Base-by-base conservation (phyloP, 2,888 invertebrate genomes). In the Megastigmus dorsalis region DNA sequence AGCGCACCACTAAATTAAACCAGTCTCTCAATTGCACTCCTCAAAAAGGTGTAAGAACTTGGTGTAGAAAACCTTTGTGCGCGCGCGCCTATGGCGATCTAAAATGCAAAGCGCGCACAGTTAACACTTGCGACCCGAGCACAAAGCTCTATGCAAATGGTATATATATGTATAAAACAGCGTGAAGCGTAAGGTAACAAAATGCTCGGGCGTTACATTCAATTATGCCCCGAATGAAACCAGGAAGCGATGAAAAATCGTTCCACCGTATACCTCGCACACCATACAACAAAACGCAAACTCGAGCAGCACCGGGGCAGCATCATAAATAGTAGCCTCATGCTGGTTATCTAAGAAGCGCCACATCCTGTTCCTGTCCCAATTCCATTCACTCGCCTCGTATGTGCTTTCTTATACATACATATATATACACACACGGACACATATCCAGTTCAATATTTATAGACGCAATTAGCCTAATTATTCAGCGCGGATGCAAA, bases 351-450 rank as follows among this genome's bases (percentile, higher is more conserved):
- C 55, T 28, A 18, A 52, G 66, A 48, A 26, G 36, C 28, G 38
- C 26, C 28, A 33, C 65, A 65, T 65, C 65, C 65, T 38, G 65
- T 65, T 62, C 54, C 70, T 62, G 70, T 70, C 54, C 70, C 62
- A 62, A 70, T 55, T 70, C 62, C 30, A 68, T 45, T 54, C 9
- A 7, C n/a, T 2, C 1, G 15, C 45, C n/a, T 13, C 23, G 18
- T n/a, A n/a, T 10, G 13, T 43, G 18, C 18, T 41, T 15, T 41
- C 26, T 59, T 41, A 38, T 41, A 7, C 55, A 36, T 2, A 18
- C 15, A 15, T n/a, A 26, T n/a, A n/a, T 41, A 38, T 41, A 7
- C 55, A 36, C 7, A 18, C 15, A 15, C 13, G 10, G 36, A 18
- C 36, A 1, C 13, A 2, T 59, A 28, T n/a, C 15, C 28, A 28